Conservation (phyloP, 2,797 vertebrate genomes). For the Ctenochaetus hawaiiensis region DNA sequence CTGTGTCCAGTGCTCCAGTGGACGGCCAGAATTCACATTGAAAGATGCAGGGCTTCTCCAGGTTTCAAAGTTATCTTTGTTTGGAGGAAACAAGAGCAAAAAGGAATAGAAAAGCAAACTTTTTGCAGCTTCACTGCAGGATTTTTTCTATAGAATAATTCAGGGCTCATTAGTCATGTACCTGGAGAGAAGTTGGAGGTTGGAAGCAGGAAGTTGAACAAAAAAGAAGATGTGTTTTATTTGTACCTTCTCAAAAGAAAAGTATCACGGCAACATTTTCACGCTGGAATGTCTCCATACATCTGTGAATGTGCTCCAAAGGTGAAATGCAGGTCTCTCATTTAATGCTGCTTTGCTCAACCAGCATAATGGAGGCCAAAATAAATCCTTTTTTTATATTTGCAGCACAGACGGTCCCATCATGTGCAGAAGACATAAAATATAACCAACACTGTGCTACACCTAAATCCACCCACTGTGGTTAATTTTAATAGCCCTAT, state of each 20-base stretch:
- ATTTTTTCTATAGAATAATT: conserved; percentile 13
- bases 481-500: background rate
- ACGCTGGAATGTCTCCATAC: conserved; percentile 13
- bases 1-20: background rate
- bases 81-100: conserved; percentile 18
- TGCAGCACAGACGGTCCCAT: background rate
- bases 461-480: background rate
- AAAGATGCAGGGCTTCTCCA: conserved; percentile 14
- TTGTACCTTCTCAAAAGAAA: conserved; percentile 9
- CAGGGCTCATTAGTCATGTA: conserved; percentile 25
- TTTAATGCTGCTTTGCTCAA: conserved; percentile 20
- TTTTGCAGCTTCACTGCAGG: conserved; percentile 21
- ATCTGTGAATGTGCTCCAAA: conserved; percentile 1
- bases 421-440: background rate
- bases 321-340: conserved; percentile 6
- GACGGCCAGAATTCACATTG: conserved; percentile 9
- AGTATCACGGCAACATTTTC: conserved; percentile 3
- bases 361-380: background rate
- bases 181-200: conserved; percentile 31
- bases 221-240: conserved; percentile 18
- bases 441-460: background rate
- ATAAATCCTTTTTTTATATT: conserved; percentile 3
- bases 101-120: conserved; percentile 9
- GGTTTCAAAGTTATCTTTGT: conserved; percentile 23
- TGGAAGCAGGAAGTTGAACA: background rate